Base-by-base conservation (phyloP, 2,113 vertebrate species). In the Aplodontia rufa region DNA sequence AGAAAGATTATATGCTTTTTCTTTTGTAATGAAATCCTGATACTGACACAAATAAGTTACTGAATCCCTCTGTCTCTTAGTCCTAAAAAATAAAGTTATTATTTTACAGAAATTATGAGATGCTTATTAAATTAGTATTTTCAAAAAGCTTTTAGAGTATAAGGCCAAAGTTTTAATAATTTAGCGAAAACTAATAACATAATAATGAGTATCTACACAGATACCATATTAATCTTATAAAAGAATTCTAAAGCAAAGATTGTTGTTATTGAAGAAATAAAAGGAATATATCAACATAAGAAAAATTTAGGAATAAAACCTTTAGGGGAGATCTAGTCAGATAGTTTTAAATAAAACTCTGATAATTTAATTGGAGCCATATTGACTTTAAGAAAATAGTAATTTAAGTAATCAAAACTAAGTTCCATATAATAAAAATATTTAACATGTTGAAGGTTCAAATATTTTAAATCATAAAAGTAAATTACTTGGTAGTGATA, bases 341-440 rank as follows among this genome's bases (percentile, higher is more conserved):
- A n/a, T n/a, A n/a, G 71, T 68, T 95, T 89, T 51, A 92, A 82
- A 68, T 91, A 90, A 97, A 96, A 66, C 37, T 79, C 32, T 49
- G 51, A 28, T 66, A 40, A 90, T 91, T 95, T 80, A 80, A 90
- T 93, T 74, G 93, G 22, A 93, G 64, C 68, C 51, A 83, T 47
- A 89, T 12, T 87, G 93, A 72, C 78, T 68, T 96, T 76, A 91
- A 94, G 72, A 96, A 97, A 95, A 95, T 62, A 96, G n/a, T 94
- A 93, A 96, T 60, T 78, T 93, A 92, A 96, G 83, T 82, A 81
- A 84, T 79, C 86, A 82, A 78, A 92, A 89, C 55, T 86, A 51
- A 93, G 62, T 83, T 90, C 9, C 53, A 87, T 69, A 60, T 79
- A 92, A 58, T 92, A 64, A 91, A 92, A 97, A 94, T 88, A 93